These are phyloP conservation scores for Phoxinus phoxinus DNA, from an alignment of 2,113 vertebrate species.

Conservation along the genomic window DNA sequence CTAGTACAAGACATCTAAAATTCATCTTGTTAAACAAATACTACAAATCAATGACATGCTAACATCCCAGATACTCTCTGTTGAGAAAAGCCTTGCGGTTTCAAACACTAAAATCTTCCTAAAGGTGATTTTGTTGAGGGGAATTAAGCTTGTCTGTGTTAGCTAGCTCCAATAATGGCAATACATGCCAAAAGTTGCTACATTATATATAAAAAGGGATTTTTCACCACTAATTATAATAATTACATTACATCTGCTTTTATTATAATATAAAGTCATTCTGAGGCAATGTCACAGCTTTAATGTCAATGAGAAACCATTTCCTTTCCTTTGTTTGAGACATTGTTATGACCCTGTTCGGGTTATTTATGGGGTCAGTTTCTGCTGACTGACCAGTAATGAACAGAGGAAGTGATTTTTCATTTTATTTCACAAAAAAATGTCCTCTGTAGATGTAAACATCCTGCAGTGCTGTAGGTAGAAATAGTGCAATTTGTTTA, in stretches of 20 bases:
- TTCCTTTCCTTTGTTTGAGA: background rate
- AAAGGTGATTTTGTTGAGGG: background rate
- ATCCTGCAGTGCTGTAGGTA: background rate
- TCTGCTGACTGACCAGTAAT: background rate
- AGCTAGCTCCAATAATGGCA: background rate
- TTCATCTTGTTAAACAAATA: conserved; percentile 1
- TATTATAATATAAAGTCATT: background rate
- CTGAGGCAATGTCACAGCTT: background rate
- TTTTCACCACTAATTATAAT: background rate
- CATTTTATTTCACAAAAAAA: background rate
- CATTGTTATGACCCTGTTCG: background rate
- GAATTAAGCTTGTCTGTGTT: no score
- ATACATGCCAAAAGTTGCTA: background rate
- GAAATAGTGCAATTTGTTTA: background rate
- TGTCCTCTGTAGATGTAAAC: background rate
- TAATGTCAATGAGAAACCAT: background rate
- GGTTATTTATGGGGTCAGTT: background rate
- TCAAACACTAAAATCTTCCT: background rate
- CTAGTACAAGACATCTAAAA: conserved; percentile 7
- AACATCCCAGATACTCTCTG: background rate
- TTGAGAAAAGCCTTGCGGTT: background rate
- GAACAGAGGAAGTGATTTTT: background rate
- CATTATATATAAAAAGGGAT: background rate
- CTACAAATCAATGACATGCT: background rate
- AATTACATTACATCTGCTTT: background rate